Conservation (phyloP, 2,113 vertebrate species). For the Progne subis region DNA sequence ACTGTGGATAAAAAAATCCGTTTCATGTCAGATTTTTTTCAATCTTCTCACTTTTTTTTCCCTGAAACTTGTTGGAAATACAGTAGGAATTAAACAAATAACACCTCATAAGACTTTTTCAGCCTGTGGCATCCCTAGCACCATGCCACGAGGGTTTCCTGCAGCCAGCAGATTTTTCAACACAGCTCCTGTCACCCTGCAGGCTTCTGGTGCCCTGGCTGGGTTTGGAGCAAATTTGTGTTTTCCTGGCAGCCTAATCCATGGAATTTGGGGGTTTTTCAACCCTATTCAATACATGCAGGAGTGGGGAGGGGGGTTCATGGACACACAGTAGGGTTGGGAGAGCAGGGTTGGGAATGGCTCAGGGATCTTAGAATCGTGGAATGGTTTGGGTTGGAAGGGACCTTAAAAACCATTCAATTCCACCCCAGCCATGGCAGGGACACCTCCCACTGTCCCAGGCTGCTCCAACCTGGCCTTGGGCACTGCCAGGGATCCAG, state of each 20-base stretch:
- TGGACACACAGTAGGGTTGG: accelerated
- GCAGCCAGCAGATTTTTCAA: background rate
- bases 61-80: background rate
- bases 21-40: background rate
- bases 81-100: background rate
- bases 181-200: accelerated
- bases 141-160: accelerated
- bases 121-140: accelerated
- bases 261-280: background rate
- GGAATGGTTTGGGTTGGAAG: background rate
- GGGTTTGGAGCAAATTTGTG: background rate
- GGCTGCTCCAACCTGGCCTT: background rate
- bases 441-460: background rate
- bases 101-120: background rate
- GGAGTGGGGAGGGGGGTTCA: background rate
- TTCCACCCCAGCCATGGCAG: background rate
- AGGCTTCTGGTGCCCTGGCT: background rate
- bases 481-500: background rate
- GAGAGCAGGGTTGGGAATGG: background rate
- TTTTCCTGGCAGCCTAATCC: background rate
- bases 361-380: background rate
- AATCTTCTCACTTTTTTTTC: background rate
- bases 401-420: background rate
- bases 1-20: background rate
- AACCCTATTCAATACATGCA: accelerated